Evolutionary conservation across 2,113 vertebrate genomes (phyloP).

Genomic region (Corythaeola cristata): DNA sequence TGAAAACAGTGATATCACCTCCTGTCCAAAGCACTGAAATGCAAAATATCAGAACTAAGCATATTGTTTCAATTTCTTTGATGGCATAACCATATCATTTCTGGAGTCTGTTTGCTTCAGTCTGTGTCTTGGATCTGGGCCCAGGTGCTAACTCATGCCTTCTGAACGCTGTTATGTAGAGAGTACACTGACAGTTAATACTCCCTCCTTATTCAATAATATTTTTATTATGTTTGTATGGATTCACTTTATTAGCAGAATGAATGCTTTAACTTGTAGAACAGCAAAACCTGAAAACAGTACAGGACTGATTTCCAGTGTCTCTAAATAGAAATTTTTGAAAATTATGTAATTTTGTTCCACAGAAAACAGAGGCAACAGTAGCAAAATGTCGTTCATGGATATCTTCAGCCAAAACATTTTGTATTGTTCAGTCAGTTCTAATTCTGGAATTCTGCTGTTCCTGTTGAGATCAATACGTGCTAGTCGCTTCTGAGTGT

Average conservation of each 20-base stretch:
- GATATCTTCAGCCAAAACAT: neutral
- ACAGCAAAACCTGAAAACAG: neutral
- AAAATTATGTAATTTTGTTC: neutral
- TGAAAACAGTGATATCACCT: neutral
- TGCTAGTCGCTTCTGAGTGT: neutral
- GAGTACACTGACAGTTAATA: neutral
- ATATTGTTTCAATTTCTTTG: neutral
- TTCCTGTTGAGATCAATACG: neutral
- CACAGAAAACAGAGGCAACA: neutral
- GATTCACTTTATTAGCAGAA: neutral
- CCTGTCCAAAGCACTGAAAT: neutral
- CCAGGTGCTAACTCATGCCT: neutral
- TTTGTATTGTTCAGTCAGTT: neutral
- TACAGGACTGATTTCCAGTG: neutral
- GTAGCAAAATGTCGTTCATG: neutral
- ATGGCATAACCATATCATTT: neutral
- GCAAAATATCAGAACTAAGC: neutral
- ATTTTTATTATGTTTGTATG: neutral
- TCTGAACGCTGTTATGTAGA: neutral
- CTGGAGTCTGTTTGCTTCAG: neutral
- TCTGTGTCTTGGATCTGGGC: neutral
- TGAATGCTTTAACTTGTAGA: neutral
- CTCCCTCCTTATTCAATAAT: neutral
- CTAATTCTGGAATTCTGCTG: neutral
- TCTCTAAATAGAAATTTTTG: neutral